These are phyloP conservation scores for Drosophila mimetica DNA, from an alignment of 2,888 invertebrate species.

Conservation along the genomic window DNA sequence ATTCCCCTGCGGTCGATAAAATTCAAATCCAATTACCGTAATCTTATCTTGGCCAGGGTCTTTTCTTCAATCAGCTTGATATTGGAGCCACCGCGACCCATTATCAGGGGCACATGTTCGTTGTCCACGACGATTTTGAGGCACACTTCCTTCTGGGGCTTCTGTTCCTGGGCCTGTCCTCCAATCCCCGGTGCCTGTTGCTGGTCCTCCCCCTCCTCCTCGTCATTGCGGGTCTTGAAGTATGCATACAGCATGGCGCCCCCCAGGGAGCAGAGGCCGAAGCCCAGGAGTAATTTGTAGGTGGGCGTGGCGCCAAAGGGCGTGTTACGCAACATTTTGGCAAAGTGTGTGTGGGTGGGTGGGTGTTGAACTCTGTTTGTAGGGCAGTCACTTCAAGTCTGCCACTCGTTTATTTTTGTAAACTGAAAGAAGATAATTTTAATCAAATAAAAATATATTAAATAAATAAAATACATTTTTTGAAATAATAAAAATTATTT, in stretches of 20 bases:
- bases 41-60: conserved; percentile 88
- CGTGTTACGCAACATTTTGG: conserved; percentile 79
- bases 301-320: conserved; percentile 77
- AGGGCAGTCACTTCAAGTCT: conserved; percentile 5
- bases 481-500: no score
- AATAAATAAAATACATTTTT: no score
- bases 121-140: conserved; percentile 87
- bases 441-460: no score
- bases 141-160: conserved; percentile 83
- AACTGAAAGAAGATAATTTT: neutral
- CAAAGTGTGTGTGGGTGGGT: neutral
- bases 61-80: conserved; percentile 90
- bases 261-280: conserved; percentile 89
- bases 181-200: conserved; percentile 13
- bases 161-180: conserved; percentile 37
- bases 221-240: conserved; percentile 87
- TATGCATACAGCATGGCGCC: conserved; percentile 89
- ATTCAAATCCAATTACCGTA: conserved; percentile 73
- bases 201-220: conserved; percentile 76
- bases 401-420: neutral
- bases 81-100: conserved; percentile 91
- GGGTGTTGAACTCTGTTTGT: neutral
- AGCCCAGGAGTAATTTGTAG: conserved; percentile 87
- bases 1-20: neutral
- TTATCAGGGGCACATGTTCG: conserved; percentile 87